Conservation (phyloP, 2,113 vertebrate species). For the Excalfactoria chinensis region DNA sequence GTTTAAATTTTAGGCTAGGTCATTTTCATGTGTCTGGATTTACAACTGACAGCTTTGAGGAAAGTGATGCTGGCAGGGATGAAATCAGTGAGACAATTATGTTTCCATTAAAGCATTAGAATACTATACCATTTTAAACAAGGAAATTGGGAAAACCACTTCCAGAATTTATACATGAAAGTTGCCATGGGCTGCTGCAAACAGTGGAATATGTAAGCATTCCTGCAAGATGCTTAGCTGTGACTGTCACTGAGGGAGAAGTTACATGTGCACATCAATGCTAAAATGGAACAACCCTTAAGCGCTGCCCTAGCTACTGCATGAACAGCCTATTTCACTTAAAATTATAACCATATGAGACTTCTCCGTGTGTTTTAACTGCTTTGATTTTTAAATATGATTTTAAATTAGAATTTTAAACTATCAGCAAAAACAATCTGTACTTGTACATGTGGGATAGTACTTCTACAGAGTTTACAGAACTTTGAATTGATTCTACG, state of each 20-base stretch:
- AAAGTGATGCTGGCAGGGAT: not conserved
- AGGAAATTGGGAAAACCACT: not conserved
- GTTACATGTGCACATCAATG: not conserved
- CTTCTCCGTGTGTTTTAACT: not conserved
- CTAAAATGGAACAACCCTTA: not conserved
- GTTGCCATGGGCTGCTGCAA: not conserved
- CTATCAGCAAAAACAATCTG: not conserved
- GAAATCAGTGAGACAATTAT: not conserved
- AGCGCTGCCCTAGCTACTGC: not conserved
- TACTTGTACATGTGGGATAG: not conserved
- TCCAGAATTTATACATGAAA: not conserved
- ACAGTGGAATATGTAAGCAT: conserved; percentile 12
- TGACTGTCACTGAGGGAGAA: not conserved
- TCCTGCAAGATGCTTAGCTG: conserved; percentile 10
- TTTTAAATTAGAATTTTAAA: not conserved
- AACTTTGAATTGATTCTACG: not conserved
- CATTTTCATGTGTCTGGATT: not conserved
- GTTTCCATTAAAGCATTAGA: not conserved
- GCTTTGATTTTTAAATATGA: not conserved
- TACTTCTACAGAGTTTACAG: not conserved
- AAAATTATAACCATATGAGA: not conserved
- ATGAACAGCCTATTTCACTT: not conserved
- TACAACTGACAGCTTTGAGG: not conserved
- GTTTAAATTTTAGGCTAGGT: not conserved
- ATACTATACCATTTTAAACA: not conserved